phyloP scores from a whole-genome alignment of 2,113 vertebrate species.

The Pitta sordida region DNA sequence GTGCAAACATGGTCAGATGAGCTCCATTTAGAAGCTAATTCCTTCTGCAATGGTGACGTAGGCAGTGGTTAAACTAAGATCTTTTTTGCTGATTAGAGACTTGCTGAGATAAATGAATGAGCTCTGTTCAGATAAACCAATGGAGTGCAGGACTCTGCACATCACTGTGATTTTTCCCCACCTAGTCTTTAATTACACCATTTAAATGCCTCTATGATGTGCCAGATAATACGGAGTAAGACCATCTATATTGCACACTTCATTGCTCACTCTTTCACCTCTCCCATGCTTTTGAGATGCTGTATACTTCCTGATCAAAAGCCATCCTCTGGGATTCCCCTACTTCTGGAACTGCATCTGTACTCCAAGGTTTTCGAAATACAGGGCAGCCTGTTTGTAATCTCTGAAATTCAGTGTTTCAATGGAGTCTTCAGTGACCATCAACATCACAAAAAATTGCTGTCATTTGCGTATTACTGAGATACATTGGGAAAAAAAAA shows the following conservation, averaged over 20 bases:
- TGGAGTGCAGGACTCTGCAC: neutral
- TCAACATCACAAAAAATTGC: neutral
- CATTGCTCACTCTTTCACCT: neutral
- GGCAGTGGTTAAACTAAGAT: neutral
- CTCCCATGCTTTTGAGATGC: neutral
- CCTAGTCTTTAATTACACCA: neutral
- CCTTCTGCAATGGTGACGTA: neutral
- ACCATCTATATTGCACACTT: neutral
- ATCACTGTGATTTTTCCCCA: neutral
- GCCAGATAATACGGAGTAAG: neutral
- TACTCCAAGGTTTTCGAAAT: neutral
- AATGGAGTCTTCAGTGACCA: neutral
- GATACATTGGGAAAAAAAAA: neutral
- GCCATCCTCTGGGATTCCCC: neutral
- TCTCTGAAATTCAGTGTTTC: neutral
- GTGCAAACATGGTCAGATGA: neutral
- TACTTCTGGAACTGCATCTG: neutral
- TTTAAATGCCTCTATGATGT: neutral
- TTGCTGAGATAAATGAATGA: conserved; percentile 6
- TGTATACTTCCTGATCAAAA: neutral
- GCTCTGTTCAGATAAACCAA: neutral
- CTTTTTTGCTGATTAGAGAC: conserved; percentile 3
- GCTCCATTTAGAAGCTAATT: neutral
- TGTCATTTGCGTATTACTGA: neutral
- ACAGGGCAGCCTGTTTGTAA: neutral